Evolutionary conservation across 1,140 invertebrate genomes (phyloP).

Genomic region (Drosophila tani): DNA sequence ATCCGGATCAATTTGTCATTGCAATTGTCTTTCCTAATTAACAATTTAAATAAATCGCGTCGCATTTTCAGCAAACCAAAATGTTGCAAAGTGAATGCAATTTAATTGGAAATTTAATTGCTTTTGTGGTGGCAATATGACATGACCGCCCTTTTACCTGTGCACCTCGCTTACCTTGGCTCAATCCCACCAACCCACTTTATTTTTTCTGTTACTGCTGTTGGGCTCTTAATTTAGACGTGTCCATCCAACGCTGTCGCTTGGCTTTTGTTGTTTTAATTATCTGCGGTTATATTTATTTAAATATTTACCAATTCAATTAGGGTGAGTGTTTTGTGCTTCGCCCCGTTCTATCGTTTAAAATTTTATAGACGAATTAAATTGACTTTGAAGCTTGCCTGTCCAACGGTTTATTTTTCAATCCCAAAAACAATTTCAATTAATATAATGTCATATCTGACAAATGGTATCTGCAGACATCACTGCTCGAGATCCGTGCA

Average conservation of each 20-base stretch:
- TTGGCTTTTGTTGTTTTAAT: conserved; percentile 83
- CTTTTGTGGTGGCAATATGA: conserved; percentile 77
- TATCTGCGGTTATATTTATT: conserved; percentile 84
- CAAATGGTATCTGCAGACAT: conserved; percentile 76
- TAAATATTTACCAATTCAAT: conserved; percentile 84
- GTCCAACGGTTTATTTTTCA: conserved; percentile 17
- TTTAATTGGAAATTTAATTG: conserved; percentile 85
- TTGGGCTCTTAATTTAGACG: conserved; percentile 78
- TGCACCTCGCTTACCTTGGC: conserved; percentile 4
- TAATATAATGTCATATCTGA: conserved; percentile 80
- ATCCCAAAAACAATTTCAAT: conserved; percentile 67
- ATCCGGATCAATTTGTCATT: conserved; percentile 60
- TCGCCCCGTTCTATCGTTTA: conserved; percentile 42
- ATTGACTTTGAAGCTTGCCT: conserved; percentile 59
- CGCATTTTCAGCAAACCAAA: conserved; percentile 66
- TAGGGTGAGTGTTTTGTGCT: conserved; percentile 51
- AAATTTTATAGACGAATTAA: conserved; percentile 59
- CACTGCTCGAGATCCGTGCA: conserved; percentile 58
- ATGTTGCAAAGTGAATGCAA: conserved; percentile 77
- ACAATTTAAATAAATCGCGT: conserved; percentile 84
- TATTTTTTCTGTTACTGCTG: conserved; percentile 32
- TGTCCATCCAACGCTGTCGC: conserved; percentile 66
- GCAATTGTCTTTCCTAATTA: conserved; percentile 82
- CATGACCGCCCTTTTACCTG: conserved; percentile 53
- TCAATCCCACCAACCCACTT: neutral